Conservation (phyloP, 2,888 invertebrate species). For the Brenthis daphne region DNA sequence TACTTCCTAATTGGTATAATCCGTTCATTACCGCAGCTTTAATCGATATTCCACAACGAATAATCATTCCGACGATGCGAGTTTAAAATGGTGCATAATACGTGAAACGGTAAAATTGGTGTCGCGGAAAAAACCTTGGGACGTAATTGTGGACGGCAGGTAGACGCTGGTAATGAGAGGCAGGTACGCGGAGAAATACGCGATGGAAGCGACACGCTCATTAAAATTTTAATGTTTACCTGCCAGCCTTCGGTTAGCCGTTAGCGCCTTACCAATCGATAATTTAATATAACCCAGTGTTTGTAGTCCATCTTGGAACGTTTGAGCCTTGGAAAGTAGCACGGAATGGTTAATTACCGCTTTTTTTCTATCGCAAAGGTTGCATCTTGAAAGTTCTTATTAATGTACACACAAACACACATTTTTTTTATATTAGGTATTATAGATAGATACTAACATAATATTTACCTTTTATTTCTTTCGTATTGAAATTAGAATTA, state of each 20-base stretch:
- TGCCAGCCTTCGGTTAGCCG: conserved; percentile 5
- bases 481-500: too few relatives aligned
- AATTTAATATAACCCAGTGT: background rate
- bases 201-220: conserved; percentile 28
- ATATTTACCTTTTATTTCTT: too few relatives aligned
- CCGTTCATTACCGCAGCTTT: conserved; percentile 5
- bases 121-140: conserved; percentile 45
- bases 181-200: conserved; percentile 28
- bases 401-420: too few relatives aligned
- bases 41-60: conserved; percentile 1
- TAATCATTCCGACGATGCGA: conserved; percentile 24
- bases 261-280: background rate
- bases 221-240: conserved; percentile 14
- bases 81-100: conserved; percentile 38
- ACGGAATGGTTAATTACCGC: too few relatives aligned
- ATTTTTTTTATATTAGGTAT: too few relatives aligned
- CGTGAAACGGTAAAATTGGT: conserved; percentile 42
- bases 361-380: too few relatives aligned
- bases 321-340: too few relatives aligned
- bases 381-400: too few relatives aligned
- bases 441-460: too few relatives aligned
- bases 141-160: conserved; percentile 43
- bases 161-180: conserved; percentile 41
- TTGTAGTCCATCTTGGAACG: too few relatives aligned
- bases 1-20: conserved; percentile 11